Percentiles rank a stretch among this genome's conserved stretches.
These are phyloP conservation scores for Athrips mouffetella DNA, from an alignment of 2,888 invertebrate species.

Conservation along the genomic window DNA sequence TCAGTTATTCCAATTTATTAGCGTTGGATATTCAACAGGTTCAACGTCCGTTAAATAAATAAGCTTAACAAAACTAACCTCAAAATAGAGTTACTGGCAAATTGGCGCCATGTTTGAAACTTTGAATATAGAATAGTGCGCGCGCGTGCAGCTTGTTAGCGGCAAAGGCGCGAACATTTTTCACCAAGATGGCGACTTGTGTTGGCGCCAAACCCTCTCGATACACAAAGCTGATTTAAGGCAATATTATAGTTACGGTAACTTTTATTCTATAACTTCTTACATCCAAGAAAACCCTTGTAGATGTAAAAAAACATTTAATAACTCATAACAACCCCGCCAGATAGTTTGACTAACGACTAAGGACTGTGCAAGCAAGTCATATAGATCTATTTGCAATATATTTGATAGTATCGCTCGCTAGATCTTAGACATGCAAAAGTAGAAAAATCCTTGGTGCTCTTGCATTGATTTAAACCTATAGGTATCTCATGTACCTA, in stretches of 20 bases:
- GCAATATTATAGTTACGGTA: no score
- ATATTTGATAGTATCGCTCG: not conserved
- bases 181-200: slow-evolving; percentile 45
- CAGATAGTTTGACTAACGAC: slow-evolving; percentile 33
- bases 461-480: no score
- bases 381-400: slow-evolving; percentile 18
- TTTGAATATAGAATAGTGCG: slow-evolving; percentile 36
- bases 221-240: slow-evolving; percentile 23
- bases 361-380: slow-evolving; percentile 26
- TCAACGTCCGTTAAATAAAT: slow-evolving; percentile 19
- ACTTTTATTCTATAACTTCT: no score
- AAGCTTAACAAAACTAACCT: slow-evolving; percentile 15
- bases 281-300: slow-evolving; percentile 17
- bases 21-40: slow-evolving; percentile 41
- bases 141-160: slow-evolving; percentile 41
- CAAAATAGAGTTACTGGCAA: slow-evolving; percentile 40
- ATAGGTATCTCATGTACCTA: no score
- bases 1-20: slow-evolving; percentile 48
- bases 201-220: slow-evolving; percentile 52
- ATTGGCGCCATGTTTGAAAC: slow-evolving; percentile 46
- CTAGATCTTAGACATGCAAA: slow-evolving; percentile 4
- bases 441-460: slow-evolving; percentile 4
- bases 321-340: slow-evolving; percentile 27
- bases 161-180: slow-evolving; percentile 42
- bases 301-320: slow-evolving; percentile 42